Percentiles rank a stretch among this genome's conserved stretches.
These are phyloP conservation scores for Thamnaconus septentrionalis DNA, from an alignment of 2,113 vertebrate genomes.

Conservation along the genomic window DNA sequence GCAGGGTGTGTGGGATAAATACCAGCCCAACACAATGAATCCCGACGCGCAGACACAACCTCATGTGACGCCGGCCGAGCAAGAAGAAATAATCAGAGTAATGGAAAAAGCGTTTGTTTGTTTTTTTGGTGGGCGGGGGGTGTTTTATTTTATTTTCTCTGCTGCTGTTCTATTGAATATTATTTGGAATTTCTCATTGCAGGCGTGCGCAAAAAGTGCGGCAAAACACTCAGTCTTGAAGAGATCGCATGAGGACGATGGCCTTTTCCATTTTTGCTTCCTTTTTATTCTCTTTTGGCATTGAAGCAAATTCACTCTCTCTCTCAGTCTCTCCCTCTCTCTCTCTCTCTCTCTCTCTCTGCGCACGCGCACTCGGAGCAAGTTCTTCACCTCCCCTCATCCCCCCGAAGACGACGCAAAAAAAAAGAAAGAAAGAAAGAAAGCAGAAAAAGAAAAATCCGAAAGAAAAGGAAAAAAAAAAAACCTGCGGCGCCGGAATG, in stretches of 20 bases:
- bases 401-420: conserved; percentile 11
- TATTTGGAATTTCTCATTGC: background rate
- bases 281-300: background rate
- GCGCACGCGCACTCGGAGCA: background rate
- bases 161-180: background rate
- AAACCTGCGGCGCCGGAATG: no score
- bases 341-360: conserved; percentile 10
- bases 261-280: conserved; percentile 13
- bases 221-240: conserved; percentile 7
- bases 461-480: conserved; percentile 10
- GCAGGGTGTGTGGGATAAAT: conserved; percentile 5
- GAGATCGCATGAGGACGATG: background rate
- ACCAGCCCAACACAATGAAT: background rate
- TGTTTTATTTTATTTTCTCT: background rate
- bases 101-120: background rate
- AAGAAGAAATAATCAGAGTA: background rate
- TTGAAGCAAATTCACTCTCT: conserved; percentile 31
- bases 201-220: background rate
- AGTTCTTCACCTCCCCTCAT: no score
- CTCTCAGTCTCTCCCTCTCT: conserved; percentile 32
- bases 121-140: no score
- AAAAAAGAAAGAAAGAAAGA: conserved; percentile 34
- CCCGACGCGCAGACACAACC: background rate
- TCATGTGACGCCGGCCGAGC: no score
- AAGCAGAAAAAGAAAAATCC: conserved; percentile 19